Evolutionary conservation across 2,888 invertebrate species (phyloP).

Genomic region (Pammene fasciana): DNA sequence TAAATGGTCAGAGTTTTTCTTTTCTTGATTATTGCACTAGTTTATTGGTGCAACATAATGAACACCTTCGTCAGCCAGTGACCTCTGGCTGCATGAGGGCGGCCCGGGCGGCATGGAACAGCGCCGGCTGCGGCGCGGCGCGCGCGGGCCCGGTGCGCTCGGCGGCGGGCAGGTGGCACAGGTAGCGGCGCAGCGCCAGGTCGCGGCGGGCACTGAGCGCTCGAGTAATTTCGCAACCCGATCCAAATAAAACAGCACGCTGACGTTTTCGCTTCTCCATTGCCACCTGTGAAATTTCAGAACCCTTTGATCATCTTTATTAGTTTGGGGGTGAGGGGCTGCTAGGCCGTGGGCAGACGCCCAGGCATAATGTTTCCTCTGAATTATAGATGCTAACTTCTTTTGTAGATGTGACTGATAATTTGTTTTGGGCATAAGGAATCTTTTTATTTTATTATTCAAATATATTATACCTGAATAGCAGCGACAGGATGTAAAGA

Average conservation of each 20-base stretch:
- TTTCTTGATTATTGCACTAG: slow-evolving; percentile 8
- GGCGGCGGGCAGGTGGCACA: slow-evolving; percentile 87
- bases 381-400: too few species aligned
- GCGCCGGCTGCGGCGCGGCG: slow-evolving; percentile 71
- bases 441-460: too few species aligned
- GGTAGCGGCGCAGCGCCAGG: slow-evolving; percentile 87
- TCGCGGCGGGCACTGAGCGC: slow-evolving; percentile 92
- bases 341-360: too few species aligned
- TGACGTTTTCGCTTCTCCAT: slow-evolving; percentile 84
- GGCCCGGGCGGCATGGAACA: slow-evolving; percentile 82
- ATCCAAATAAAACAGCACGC: slow-evolving; percentile 86
- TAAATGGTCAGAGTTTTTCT: neutral
- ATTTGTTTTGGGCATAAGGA: too few species aligned
- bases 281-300: slow-evolving; percentile 80
- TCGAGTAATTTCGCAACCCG: slow-evolving; percentile 89
- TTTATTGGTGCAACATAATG: slow-evolving; percentile 34
- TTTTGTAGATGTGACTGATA: too few species aligned
- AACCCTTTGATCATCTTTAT: slow-evolving; percentile 16
- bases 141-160: slow-evolving; percentile 82
- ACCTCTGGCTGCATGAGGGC: slow-evolving; percentile 77
- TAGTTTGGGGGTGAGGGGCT: neutral
- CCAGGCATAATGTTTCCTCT: too few species aligned
- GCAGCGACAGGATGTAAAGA: slow-evolving; percentile 81
- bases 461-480: slow-evolving; percentile 65
- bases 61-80: slow-evolving; percentile 64